A percentile compares a stretch with the other conserved stretches of the same genome.
These are phyloP conservation scores for Eupithecia subfuscata DNA, from an alignment of 2,888 invertebrate genomes.

Conservation along the genomic window DNA sequence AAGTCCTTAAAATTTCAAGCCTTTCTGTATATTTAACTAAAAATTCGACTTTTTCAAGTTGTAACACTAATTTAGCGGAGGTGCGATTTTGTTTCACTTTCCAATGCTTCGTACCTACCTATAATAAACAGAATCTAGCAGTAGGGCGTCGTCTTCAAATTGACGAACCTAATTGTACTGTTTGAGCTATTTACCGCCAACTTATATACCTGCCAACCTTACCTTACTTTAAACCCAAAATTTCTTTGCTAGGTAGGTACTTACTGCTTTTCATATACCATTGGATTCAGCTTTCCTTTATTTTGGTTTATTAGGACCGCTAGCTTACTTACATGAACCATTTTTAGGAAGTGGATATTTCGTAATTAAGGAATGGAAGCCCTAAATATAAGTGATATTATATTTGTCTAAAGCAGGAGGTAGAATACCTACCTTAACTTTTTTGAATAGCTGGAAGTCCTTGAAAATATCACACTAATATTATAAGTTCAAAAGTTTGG, in stretches of 20 bases:
- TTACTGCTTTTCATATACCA: neutral
- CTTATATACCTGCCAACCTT: neutral
- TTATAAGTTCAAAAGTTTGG: too few species aligned
- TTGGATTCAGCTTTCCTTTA: neutral
- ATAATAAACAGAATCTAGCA: neutral
- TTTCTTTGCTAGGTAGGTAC: too few species aligned
- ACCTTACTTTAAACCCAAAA: neutral
- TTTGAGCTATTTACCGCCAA: neutral
- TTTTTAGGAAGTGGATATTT: neutral
- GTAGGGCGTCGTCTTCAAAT: neutral
- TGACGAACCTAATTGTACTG: neutral
- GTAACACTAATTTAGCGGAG: too few species aligned
- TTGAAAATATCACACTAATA: too few species aligned
- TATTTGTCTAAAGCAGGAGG: too few species aligned
- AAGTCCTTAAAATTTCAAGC: too few species aligned
- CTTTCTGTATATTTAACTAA: too few species aligned
- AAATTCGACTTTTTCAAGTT: too few species aligned
- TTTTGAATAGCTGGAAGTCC: too few species aligned
- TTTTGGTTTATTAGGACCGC: neutral
- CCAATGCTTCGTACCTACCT: neutral
- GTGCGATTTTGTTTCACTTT: slow-evolving; percentile 1
- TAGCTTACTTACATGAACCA: neutral
- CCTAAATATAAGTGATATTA: too few species aligned
- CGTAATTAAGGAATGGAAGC: too few species aligned
- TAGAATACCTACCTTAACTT: too few species aligned